phyloP scores from a whole-genome alignment of 1,140 invertebrate species.

The Neodiprion virginianus region DNA sequence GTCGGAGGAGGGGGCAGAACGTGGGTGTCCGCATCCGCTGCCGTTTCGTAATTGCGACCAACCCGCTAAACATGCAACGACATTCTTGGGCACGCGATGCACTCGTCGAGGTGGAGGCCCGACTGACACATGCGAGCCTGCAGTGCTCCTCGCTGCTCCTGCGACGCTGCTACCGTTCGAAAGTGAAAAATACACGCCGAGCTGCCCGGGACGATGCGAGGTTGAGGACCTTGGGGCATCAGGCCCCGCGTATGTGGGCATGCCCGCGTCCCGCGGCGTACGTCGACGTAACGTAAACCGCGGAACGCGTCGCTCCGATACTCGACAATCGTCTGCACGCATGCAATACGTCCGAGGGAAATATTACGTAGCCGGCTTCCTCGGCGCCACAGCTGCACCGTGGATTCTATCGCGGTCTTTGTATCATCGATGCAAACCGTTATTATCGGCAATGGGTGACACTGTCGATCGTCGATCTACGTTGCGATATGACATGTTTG shows the following conservation, averaged over 20 bases:
- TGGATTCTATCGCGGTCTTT: no score
- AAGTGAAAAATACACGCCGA: conserved; percentile 1
- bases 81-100: conserved; percentile 47
- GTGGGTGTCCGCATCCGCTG: conserved; percentile 38
- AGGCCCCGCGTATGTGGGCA: no score
- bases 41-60: conserved; percentile 47
- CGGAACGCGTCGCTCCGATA: background rate
- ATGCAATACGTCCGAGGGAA: background rate
- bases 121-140: background rate
- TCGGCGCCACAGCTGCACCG: no score
- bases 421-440: no score
- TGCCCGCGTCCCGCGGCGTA: background rate
- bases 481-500: no score
- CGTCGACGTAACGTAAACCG: background rate
- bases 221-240: background rate
- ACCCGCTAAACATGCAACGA: conserved; percentile 51
- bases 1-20: conserved; percentile 25
- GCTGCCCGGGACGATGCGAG: background rate
- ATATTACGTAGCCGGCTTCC: no score
- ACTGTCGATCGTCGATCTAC: no score
- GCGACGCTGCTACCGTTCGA: background rate
- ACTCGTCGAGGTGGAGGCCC: background rate
- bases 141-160: background rate
- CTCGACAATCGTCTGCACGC: conserved; percentile 15
- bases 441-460: no score